Percentiles rank a stretch among this genome's conserved stretches.
Conservation (phyloP, 2,113 vertebrate species). For the Caranx ignobilis region DNA sequence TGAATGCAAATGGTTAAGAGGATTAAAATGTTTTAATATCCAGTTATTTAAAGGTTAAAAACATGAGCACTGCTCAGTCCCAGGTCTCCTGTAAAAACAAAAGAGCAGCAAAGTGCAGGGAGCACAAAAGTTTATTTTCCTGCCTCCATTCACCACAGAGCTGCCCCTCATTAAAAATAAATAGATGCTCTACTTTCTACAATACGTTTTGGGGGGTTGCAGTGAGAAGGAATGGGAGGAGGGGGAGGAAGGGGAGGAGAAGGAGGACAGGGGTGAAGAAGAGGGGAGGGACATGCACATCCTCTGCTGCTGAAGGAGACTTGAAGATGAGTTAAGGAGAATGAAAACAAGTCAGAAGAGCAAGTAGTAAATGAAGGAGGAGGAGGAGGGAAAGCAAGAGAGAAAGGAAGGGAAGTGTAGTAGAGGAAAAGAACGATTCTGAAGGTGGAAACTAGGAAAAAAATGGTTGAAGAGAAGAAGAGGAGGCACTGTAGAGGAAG, state of each 20-base stretch:
- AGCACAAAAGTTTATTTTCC: slow-evolving; percentile 41
- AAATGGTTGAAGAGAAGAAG: not conserved
- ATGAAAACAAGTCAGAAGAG: not conserved
- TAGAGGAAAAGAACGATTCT: not conserved
- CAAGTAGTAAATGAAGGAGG: not conserved
- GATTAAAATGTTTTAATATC: not conserved
- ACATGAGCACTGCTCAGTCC: not conserved
- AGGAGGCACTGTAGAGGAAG: not conserved
- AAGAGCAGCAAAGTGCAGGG: slow-evolving; percentile 36
- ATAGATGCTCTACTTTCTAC: slow-evolving; percentile 65
- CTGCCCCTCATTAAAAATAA: slow-evolving; percentile 63
- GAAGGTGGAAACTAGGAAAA: not conserved
- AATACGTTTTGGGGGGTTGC: slow-evolving; percentile 13
- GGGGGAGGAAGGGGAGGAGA: not conserved
- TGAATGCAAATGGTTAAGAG: too few relatives aligned
- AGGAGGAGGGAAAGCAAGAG: not conserved
- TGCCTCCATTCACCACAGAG: slow-evolving; percentile 53
- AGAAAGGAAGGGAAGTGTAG: not conserved
- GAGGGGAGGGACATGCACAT: not conserved
- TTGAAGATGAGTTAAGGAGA: not conserved
- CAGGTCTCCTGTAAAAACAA: slow-evolving; percentile 3
- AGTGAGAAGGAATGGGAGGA: not conserved
- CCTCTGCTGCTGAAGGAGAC: not conserved
- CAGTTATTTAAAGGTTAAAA: not conserved
- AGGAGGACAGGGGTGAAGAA: not conserved